A percentile compares a stretch with the other conserved stretches of the same genome.
These are phyloP conservation scores for Chromoteleia sp. DNA, from an alignment of 2,888 invertebrate species.

Conservation along the genomic window DNA sequence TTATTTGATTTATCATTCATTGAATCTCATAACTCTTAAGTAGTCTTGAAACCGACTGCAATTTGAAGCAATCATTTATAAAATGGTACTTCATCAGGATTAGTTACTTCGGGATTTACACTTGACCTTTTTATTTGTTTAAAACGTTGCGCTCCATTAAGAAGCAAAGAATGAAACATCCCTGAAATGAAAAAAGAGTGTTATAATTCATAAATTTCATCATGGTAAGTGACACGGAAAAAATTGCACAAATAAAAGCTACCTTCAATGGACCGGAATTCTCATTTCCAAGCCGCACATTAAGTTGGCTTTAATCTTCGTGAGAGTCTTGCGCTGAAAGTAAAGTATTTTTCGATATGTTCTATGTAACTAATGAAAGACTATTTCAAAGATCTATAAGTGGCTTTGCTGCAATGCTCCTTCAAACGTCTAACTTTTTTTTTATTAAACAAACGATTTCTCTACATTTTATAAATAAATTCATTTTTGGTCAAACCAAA, in stretches of 20 bases:
- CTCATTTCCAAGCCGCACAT: constrained; percentile 61
- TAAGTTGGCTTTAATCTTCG: constrained; percentile 63
- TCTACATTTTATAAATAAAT: neutral
- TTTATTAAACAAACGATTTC: neutral
- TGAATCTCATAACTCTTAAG: constrained; percentile 46
- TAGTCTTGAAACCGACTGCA: constrained; percentile 27
- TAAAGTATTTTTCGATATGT: constrained; percentile 58
- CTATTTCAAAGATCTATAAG: constrained; percentile 34
- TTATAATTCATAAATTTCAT: constrained; percentile 59
- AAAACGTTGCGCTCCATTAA: constrained; percentile 18
- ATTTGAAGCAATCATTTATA: constrained; percentile 43
- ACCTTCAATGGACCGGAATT: constrained; percentile 48
- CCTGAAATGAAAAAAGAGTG: constrained; percentile 6
- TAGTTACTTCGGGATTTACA: constrained; percentile 33
- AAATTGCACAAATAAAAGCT: constrained; percentile 53
- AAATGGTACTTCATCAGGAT: constrained; percentile 44
- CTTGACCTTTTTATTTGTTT: constrained; percentile 46
- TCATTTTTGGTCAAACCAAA: too few relatives aligned
- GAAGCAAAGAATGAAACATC: constrained; percentile 10
- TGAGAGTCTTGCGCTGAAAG: constrained; percentile 49
- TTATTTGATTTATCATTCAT: constrained; percentile 48
- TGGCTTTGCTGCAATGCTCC: constrained; percentile 3
- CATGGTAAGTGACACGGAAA: constrained; percentile 52
- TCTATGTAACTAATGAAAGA: constrained; percentile 38
- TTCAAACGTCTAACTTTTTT: constrained; percentile 4